Evolutionary conservation across 2,797 vertebrate species (phyloP), one percentile per base, ranked within the genome.

Genomic region (Leptoclinus maculatus): DNA sequence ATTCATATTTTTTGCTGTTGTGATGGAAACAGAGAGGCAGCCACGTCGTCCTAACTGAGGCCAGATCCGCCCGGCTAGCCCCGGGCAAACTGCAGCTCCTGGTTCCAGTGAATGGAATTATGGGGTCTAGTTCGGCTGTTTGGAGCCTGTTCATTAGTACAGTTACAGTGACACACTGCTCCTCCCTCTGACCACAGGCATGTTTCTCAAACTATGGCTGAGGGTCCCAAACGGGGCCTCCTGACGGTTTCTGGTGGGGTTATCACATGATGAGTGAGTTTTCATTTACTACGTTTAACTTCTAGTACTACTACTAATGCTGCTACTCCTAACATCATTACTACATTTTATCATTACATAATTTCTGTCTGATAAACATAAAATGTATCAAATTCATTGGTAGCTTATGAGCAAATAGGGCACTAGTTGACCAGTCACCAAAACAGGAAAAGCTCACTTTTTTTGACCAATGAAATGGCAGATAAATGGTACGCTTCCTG

Each of bases 111-210:
- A 71, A 63, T 49, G 57, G 54, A 38, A 49, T 63, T 58, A 66
- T 39, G 77, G 77, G 56, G 53, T 69, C 39, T 41, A 10, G 69
- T 75, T 19, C 43, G 38, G 38, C 53, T 63, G 68, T 39, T 65
- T 60, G 59, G 73, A 74, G 76, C 68, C 78, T 76, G 81, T 47
- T 76, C 38, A 2, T 78, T 78, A 57, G 64, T 36, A 17, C 53
- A 62, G 45, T 62, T 14, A 45, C 74, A 49, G 51, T 16, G 59
- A 39, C 34, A 66, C 23, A 3, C 29, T 64, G 64, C 43, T 76
- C 76, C 60, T 51, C 47, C 64, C 51, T 68, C 45, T 36, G 25
- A 66, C 68, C 54, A 3, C 76, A 73, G 17, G 69, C 13, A 71
- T 63, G 78, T 11, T 47, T 43, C 72, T 76, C 41, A 47, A 69